These are phyloP conservation scores for Schizopygopsis malacanthus DNA, from an alignment of 2,797 vertebrate species.

Conservation along the genomic window DNA sequence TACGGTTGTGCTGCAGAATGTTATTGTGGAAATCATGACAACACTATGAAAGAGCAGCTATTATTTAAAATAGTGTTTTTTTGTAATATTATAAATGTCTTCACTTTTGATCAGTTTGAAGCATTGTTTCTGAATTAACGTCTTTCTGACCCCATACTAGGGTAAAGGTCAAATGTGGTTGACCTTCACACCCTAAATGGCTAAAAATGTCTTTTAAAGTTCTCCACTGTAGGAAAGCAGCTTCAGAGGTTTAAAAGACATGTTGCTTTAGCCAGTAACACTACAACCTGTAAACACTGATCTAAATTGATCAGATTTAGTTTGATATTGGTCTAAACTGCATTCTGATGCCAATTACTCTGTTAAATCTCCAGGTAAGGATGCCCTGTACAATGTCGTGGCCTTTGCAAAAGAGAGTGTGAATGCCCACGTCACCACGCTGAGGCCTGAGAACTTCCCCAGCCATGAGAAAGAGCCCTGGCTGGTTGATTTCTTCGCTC, in stretches of 20 bases:
- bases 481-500: constrained; percentile 98
- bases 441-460: constrained; percentile 95
- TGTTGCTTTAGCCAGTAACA: neutral
- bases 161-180: neutral
- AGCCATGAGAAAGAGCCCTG: constrained; percentile 91
- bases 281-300: neutral
- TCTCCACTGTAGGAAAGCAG: neutral
- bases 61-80: neutral
- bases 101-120: neutral
- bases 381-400: constrained; percentile 91
- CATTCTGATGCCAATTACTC: neutral
- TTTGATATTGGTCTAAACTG: neutral
- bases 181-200: neutral
- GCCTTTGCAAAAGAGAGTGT: constrained; percentile 96
- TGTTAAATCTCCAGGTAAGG: constrained; percentile 82
- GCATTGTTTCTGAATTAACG: neutral
- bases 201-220: neutral
- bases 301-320: neutral
- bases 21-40: neutral
- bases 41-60: neutral
- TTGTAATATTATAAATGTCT: neutral
- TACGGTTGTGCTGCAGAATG: neutral
- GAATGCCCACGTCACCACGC: constrained; percentile 90
- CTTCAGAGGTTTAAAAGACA: neutral
- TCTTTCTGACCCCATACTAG: neutral